Percentiles rank a stretch among this genome's conserved stretches.
phyloP scores from a whole-genome alignment of 2,113 vertebrate genomes.

The Athene cunicularia region DNA sequence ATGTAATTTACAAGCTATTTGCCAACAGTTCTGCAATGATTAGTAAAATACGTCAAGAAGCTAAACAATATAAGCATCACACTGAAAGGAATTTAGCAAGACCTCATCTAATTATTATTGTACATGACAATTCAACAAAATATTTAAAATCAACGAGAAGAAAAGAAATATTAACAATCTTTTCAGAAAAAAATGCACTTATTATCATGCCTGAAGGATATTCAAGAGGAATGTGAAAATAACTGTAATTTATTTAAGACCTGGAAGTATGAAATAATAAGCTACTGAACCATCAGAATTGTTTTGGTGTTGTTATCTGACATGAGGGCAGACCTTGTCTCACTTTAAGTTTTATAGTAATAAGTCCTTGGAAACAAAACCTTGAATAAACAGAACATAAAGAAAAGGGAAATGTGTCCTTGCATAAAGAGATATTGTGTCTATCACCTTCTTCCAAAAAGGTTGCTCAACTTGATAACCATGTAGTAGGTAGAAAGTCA shows the following conservation, averaged over 20 bases:
- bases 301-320: conserved; percentile 82
- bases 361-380: conserved; percentile 85
- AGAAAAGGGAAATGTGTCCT: conserved; percentile 82
- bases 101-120: conserved; percentile 67
- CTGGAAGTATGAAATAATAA: conserved; percentile 80
- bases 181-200: conserved; percentile 68
- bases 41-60: conserved; percentile 67
- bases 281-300: conserved; percentile 75
- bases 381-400: conserved; percentile 81
- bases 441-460: conserved; percentile 81
- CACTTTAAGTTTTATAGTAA: conserved; percentile 81
- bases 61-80: conserved; percentile 57
- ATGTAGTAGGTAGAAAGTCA: conserved; percentile 75
- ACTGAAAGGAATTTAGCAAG: conserved; percentile 60
- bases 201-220: conserved; percentile 75
- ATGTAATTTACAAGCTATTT: conserved; percentile 57
- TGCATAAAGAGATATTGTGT: conserved; percentile 84
- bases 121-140: conserved; percentile 67
- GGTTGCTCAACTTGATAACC: conserved; percentile 74
- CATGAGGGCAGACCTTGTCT: conserved; percentile 80
- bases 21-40: conserved; percentile 54
- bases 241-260: conserved; percentile 79
- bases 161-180: conserved; percentile 67
- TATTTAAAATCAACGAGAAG: conserved; percentile 64
- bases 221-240: conserved; percentile 76